A percentile compares a stretch with the other conserved stretches of the same genome.
Conservation (phyloP, 2,113 vertebrate species). For the Pseudorasbora parva region DNA sequence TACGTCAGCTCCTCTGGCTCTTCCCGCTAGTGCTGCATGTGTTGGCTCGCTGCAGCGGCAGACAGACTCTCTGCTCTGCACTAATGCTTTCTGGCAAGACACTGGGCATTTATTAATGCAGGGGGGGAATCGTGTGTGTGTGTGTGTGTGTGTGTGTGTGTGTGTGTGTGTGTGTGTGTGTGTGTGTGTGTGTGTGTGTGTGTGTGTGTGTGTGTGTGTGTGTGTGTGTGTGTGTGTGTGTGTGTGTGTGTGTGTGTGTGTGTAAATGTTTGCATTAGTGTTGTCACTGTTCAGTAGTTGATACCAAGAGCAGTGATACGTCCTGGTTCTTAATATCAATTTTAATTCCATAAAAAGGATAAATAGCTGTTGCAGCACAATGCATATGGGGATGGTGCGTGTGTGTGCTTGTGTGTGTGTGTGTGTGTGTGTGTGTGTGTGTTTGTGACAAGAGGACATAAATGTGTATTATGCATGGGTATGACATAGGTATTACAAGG, state of each 20-base stretch:
- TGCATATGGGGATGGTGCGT: no score
- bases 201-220: conserved; percentile 16
- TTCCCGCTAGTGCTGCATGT: conserved; percentile 39
- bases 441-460: no score
- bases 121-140: neutral
- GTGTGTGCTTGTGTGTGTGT: neutral
- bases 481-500: no score
- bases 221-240: no score
- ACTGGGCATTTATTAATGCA: conserved; percentile 35
- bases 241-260: neutral
- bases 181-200: no score
- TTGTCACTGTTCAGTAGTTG: neutral
- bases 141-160: no score
- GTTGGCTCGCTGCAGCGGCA: conserved; percentile 21
- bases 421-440: neutral
- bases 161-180: conserved; percentile 7
- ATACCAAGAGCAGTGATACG: neutral
- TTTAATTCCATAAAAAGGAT: neutral
- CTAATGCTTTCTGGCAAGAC: conserved; percentile 44
- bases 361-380: no score
- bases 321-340: neutral
- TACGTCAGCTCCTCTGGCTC: conserved; percentile 42
- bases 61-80: conserved; percentile 39
- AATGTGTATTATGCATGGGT: no score
- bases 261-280: conserved; percentile 6